Base-by-base conservation (phyloP, 2,113 vertebrate species). In the Spermophilus dauricus region DNA sequence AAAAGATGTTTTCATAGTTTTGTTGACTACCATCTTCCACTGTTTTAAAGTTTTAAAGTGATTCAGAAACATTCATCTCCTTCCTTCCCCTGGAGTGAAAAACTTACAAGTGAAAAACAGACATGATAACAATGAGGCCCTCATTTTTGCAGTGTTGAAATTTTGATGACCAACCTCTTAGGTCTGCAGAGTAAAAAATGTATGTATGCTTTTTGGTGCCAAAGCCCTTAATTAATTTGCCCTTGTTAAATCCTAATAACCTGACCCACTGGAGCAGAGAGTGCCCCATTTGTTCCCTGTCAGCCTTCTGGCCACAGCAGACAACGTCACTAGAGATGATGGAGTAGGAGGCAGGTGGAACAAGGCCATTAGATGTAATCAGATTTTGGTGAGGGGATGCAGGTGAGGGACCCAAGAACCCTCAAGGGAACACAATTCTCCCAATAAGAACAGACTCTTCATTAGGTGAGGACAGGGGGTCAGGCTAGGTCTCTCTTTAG, bases 171-270 rank as follows among this genome's bases (percentile, higher is more conserved):
- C 92, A 82, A 72, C 82, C 72, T 90, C 94, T 75, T 45, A 90
- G 73, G n/a, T 92, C 77, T 89, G 34, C 7, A 61, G 48, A 96
- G 45, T 95, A 34, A 53, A 82, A 97, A 96, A 96, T 84, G 91
- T 37, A 20, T 42, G 22, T 73, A 32, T 76, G 20, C 24, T 93
- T 53, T 95, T 92, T 51, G 80, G 81, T 97, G 84, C 95, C 89
- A 96, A 95, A 96, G 82, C 84, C 73, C 58, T 97, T 98, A 98
- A 98, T 98, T 98, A 97, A 96, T 92, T 97, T 98, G 94, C 97
- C 94, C 96, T 99, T 96, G 67, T 98, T 98, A 98, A 98, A 98
- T 96, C 86, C 97, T 98, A 97, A 97, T 98, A 98, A 98, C 96
- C 5, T 93, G 98, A 98, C 95, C 86, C 97, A 97, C 92, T 97